A percentile compares a stretch with the other conserved stretches of the same genome.
phyloP scores from a whole-genome alignment of 2,888 invertebrate species.

The Drosophila acutilabella region DNA sequence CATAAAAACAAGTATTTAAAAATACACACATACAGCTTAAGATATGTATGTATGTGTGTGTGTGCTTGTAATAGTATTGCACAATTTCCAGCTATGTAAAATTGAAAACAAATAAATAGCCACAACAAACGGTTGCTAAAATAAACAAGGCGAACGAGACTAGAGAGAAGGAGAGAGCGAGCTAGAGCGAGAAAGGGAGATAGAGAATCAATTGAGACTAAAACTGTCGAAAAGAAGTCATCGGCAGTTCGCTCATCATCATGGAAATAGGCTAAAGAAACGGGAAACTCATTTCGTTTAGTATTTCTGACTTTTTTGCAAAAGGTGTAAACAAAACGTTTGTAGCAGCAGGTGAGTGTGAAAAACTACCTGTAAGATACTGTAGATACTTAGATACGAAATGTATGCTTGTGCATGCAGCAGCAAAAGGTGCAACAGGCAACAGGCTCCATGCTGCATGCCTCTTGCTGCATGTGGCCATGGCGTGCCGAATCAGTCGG shows the following conservation, averaged over 20 bases:
- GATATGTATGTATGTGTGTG: constrained; percentile 3
- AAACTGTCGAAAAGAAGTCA: constrained; percentile 35
- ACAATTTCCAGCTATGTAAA: constrained; percentile 65
- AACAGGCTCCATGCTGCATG: constrained; percentile 17
- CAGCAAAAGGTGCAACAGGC: constrained; percentile 50
- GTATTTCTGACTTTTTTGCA: constrained; percentile 62
- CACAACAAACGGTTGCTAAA: constrained; percentile 68
- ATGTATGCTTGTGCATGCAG: constrained; percentile 9
- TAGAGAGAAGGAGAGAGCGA: background rate
- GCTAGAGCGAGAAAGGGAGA: background rate
- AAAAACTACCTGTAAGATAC: constrained; percentile 75
- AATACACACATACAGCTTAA: background rate
- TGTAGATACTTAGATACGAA: constrained; percentile 27
- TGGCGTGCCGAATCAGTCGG: constrained; percentile 58
- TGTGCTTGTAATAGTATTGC: constrained; percentile 42
- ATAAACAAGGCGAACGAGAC: constrained; percentile 53
- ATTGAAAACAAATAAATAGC: constrained; percentile 73
- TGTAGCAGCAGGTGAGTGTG: constrained; percentile 60
- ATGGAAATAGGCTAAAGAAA: constrained; percentile 53
- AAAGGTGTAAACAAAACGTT: constrained; percentile 71
- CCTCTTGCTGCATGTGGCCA: constrained; percentile 30
- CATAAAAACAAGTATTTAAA: constrained; percentile 19
- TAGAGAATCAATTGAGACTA: constrained; percentile 3
- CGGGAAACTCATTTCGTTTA: constrained; percentile 33
- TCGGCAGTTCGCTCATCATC: constrained; percentile 19